Percentiles rank a stretch among this genome's conserved stretches.
phyloP scores from a whole-genome alignment of 2,797 vertebrate species.

The Lepus townsendii region DNA sequence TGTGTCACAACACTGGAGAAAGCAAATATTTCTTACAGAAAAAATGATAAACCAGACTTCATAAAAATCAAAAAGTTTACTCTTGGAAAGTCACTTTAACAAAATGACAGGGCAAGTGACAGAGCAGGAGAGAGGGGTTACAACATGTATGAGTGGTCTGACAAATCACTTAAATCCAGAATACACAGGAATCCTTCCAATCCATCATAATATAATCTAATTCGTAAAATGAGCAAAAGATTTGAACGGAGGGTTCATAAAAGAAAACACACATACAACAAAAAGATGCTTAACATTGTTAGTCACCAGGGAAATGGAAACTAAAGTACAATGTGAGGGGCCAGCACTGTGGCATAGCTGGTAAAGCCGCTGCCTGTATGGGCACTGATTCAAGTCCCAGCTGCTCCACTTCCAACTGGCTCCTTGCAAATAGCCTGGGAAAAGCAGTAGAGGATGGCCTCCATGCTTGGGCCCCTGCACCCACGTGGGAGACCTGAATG shows the following conservation, averaged over 20 bases:
- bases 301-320: too few relatives aligned
- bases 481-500: too few relatives aligned
- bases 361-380: too few relatives aligned
- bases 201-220: background rate
- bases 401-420: too few relatives aligned
- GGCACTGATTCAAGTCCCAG: too few relatives aligned
- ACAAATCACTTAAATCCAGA: background rate
- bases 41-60: background rate
- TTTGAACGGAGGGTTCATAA: background rate
- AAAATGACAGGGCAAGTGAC: background rate
- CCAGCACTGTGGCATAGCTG: too few relatives aligned
- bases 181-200: background rate
- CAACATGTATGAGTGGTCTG: background rate
- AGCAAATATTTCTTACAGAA: too few relatives aligned
- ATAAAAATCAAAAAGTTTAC: background rate
- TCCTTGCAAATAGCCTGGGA: too few relatives aligned
- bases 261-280: background rate
- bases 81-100: background rate
- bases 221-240: background rate
- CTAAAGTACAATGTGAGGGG: too few relatives aligned
- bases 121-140: background rate
- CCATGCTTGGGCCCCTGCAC: too few relatives aligned
- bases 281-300: background rate
- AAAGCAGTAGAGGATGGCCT: too few relatives aligned
- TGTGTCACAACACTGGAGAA: too few relatives aligned